phyloP scores from a whole-genome alignment of 1,140 invertebrate species.

The Sycophila sp. region DNA sequence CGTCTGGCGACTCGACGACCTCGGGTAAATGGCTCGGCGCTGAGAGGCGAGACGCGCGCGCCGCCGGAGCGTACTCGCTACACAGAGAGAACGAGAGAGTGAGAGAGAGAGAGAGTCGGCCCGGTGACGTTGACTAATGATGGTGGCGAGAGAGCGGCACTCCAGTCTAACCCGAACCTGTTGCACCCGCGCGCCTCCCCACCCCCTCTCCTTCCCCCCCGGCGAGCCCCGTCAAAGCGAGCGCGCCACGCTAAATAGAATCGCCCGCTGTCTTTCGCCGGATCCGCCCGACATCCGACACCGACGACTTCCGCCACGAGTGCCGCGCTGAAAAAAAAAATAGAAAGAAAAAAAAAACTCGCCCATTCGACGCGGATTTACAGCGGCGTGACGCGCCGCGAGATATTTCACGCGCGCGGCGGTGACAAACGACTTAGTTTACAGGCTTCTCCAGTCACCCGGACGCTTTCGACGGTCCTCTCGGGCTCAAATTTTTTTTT shows the following conservation, averaged over 20 bases:
- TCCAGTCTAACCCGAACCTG: conserved; percentile 65
- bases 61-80: no score
- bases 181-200: conserved; percentile 54
- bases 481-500: neutral
- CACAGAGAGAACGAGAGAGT: neutral
- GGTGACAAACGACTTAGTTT: conserved; percentile 26
- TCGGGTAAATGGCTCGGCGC: neutral
- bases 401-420: conserved; percentile 1
- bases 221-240: conserved; percentile 57
- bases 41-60: neutral
- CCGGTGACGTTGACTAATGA: conserved; percentile 68
- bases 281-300: neutral
- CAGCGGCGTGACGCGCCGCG: conserved; percentile 25
- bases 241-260: conserved; percentile 63
- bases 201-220: neutral
- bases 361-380: conserved; percentile 31
- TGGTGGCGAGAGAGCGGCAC: conserved; percentile 65
- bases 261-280: conserved; percentile 61
- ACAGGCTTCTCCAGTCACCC: neutral
- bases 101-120: conserved; percentile 34
- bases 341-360: neutral
- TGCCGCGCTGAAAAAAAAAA: neutral
- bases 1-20: neutral
- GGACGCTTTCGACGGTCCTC: neutral
- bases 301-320: neutral